Percentiles rank a stretch among this genome's conserved stretches.
Conservation (phyloP, 2,888 invertebrate species). For the Lissonota sp. region DNA sequence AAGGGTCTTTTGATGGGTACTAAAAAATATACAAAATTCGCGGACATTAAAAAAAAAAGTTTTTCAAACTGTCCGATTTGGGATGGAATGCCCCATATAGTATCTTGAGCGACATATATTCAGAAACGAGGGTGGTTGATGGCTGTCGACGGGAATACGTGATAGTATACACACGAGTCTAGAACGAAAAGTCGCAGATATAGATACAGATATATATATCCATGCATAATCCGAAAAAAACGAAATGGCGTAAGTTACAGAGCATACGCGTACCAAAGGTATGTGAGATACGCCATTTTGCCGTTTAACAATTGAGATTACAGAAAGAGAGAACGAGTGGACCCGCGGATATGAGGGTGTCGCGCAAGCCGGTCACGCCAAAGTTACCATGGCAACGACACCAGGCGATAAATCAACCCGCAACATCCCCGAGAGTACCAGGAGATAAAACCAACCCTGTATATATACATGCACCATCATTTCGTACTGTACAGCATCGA, state of each 20-base stretch:
- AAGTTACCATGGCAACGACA: constrained; percentile 82
- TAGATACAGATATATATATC: constrained; percentile 17
- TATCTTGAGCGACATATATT: background rate
- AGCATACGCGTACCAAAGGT: background rate
- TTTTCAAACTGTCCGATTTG: too few relatives aligned
- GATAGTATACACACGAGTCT: constrained; percentile 35
- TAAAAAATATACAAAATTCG: too few relatives aligned
- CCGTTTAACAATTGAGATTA: background rate
- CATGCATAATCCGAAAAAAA: background rate
- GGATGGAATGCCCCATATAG: too few relatives aligned
- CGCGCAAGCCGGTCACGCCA: constrained; percentile 83
- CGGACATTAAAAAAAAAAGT: too few relatives aligned
- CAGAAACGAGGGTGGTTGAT: constrained; percentile 45
- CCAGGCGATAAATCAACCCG: constrained; percentile 83
- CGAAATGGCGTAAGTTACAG: background rate
- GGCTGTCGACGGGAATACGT: constrained; percentile 53
- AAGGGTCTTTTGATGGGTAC: too few relatives aligned
- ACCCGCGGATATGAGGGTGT: constrained; percentile 81
- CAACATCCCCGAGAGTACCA: constrained; percentile 81
- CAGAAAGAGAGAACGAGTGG: constrained; percentile 67
- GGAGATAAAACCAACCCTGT: constrained; percentile 79
- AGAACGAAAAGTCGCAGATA: constrained; percentile 18
- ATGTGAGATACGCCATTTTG: constrained; percentile 15
- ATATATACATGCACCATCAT: background rate
- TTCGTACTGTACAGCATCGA: constrained; percentile 36